Evolutionary conservation across 2,113 vertebrate genomes (phyloP).

Genomic region (Uria aalge): DNA sequence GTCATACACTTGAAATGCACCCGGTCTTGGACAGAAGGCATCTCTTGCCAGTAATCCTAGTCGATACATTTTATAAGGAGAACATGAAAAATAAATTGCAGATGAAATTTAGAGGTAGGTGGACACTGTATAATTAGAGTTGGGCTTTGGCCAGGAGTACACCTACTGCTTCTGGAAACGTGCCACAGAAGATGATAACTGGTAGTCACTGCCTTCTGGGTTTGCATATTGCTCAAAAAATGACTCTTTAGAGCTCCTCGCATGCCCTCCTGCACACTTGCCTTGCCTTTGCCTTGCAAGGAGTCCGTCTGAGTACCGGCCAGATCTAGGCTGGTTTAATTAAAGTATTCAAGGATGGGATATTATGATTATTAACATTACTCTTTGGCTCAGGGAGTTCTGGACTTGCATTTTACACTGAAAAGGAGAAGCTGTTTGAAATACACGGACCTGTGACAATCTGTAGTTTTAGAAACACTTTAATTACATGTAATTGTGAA

Average conservation of each 20-base stretch:
- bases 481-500: background rate
- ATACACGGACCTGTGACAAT: background rate
- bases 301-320: background rate
- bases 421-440: background rate
- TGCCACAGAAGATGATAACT: conserved; percentile 20
- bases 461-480: background rate
- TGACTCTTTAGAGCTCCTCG: background rate
- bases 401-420: background rate
- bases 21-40: background rate
- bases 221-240: background rate
- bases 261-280: background rate
- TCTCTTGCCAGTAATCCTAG: background rate
- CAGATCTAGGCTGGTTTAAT: background rate
- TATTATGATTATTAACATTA: background rate
- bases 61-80: background rate
- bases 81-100: conserved; percentile 11
- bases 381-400: background rate
- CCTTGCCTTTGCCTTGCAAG: background rate
- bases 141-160: conserved; percentile 44
- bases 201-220: background rate
- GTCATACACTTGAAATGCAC: background rate
- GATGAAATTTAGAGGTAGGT: conserved; percentile 27
- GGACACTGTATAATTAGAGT: conserved; percentile 42
- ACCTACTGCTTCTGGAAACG: conserved; percentile 3
- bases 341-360: background rate